These are phyloP conservation scores for Anas acuta DNA, from an alignment of 2,797 vertebrate species.

Conservation along the genomic window DNA sequence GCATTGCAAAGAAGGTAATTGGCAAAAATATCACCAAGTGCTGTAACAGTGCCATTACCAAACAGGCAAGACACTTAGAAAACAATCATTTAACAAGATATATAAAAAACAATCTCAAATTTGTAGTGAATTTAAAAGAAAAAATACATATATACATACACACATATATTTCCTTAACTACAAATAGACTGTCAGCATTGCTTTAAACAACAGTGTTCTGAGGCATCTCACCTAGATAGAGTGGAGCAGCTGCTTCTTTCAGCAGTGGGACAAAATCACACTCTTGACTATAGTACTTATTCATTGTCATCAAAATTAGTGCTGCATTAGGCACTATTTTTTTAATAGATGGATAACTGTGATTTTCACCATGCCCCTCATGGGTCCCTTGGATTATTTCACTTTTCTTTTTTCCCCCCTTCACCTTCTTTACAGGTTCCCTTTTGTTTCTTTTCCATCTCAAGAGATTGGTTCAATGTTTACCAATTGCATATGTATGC, in stretches of 20 bases:
- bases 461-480: background rate
- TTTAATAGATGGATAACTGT: background rate
- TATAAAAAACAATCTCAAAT: background rate
- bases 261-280: background rate
- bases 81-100: too few relatives aligned
- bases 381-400: background rate
- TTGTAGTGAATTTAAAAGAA: background rate
- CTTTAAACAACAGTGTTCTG: background rate
- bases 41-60: background rate
- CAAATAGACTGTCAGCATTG: accelerated
- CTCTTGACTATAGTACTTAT: background rate
- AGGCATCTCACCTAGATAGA: background rate
- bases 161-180: background rate
- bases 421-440: background rate
- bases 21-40: accelerated
- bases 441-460: background rate
- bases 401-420: background rate
- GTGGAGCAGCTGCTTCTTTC: background rate
- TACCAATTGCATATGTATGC: background rate
- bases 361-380: background rate
- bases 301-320: background rate
- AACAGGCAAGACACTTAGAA: background rate
- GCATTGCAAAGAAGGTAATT: background rate
- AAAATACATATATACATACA: background rate
- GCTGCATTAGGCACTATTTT: background rate